A percentile compares a stretch with the other conserved stretches of the same genome.
These are phyloP conservation scores for Tachina lurida DNA, from an alignment of 2,888 invertebrate species.

Conservation along the genomic window DNA sequence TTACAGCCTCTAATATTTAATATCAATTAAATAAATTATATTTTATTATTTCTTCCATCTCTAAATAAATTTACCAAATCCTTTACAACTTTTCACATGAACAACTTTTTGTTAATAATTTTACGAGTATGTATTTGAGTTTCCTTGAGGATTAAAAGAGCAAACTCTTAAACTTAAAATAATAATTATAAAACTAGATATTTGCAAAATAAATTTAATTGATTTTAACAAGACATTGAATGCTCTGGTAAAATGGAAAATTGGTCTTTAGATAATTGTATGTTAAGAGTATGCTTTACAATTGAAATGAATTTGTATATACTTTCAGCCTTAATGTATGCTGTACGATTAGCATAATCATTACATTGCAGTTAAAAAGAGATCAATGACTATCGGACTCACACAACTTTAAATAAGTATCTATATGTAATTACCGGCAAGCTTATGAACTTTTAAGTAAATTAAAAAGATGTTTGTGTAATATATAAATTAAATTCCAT, in stretches of 20 bases:
- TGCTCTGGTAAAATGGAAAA: not conserved
- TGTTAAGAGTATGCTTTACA: not conserved
- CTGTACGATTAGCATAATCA: not conserved
- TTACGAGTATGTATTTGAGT: not conserved
- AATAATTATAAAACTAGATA: not conserved
- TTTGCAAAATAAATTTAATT: not conserved
- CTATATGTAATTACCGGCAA: not conserved
- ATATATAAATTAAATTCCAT: not conserved
- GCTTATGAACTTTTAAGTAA: not conserved
- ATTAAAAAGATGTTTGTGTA: not conserved
- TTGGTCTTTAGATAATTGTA: not conserved
- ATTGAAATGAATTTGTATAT: not conserved
- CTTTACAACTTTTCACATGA: constrained; percentile 17
- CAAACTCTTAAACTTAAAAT: not conserved
- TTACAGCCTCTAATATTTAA: not conserved
- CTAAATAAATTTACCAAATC: not conserved
- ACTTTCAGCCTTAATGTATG: not conserved
- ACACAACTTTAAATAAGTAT: not conserved
- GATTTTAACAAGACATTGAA: not conserved
- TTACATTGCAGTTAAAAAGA: not conserved
- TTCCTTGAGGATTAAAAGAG: not conserved
- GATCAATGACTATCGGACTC: not conserved
- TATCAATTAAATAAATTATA: not conserved
- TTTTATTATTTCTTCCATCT: not conserved
- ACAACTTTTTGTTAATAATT: constrained; percentile 3